Evolutionary conservation across 2,113 vertebrate genomes (phyloP), one percentile per base, ranked within the genome.

Genomic region (Trogon melanurus): DNA sequence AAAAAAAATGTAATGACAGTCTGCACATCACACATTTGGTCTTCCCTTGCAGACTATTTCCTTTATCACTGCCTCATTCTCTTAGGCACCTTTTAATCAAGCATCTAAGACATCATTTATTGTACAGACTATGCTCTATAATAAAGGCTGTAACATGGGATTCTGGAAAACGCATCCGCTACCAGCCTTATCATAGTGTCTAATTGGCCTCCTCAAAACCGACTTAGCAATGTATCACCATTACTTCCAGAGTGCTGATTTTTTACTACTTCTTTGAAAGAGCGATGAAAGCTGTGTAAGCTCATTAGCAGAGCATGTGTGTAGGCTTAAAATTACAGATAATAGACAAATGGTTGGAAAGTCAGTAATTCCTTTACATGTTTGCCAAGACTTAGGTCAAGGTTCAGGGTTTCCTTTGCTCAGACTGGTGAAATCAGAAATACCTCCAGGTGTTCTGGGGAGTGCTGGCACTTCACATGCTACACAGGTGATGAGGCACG

Each of bases 251-350:
- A 51, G 9, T 54, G 27, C n/a, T 69, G 62, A 57, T 66, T 78
- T 91, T 80, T 84, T 58, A 36, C 76, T 73, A 8, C 30, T 82
- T 75, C 86, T 96, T 86, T 95, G 88, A 85, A 86, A 94, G 80
- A 91, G 67, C 0, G 22, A 94, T 92, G 83, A 96, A 97, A 91
- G 88, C 91, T 89, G 65, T 73, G 89, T 95, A 96, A 93, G 93
- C 83, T 97, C 80, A 87, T 96, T 94, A 95, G 60, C 80, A 85
- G 83, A 92, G 78, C 94, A 91, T 92, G 88, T 93, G 91, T 94
- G 83, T 85, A 87, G 88, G 91, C 92, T 96, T 96, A 96, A 92
- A 94, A 95, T 94, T 91, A 92, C 93, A 91, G 72, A 91, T 94
- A 94, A 94, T 95, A 95, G 83, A 88, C 85, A 91, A 93, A 74